Evolutionary conservation across 1,140 invertebrate genomes (phyloP).

Genomic region (Teleopsis dalmanni): DNA sequence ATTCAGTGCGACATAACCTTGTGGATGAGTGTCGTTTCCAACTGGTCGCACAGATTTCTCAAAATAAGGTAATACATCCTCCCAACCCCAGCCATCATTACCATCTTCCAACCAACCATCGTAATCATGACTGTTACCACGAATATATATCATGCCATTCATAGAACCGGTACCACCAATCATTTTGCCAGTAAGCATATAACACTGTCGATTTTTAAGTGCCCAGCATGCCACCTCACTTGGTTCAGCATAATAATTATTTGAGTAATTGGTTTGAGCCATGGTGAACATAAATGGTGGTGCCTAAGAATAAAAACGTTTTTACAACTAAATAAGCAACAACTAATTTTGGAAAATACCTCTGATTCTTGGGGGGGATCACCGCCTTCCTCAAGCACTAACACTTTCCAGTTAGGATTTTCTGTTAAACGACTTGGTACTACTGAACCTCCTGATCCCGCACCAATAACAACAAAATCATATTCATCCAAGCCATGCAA

Average conservation of each 20-base stretch:
- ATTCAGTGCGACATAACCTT: constrained; percentile 48
- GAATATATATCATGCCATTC: constrained; percentile 62
- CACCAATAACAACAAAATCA: constrained; percentile 47
- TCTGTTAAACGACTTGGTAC: constrained; percentile 49
- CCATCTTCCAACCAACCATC: constrained; percentile 55
- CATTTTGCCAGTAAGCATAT: constrained; percentile 52
- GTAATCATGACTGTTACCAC: constrained; percentile 54
- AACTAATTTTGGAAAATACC: constrained; percentile 20
- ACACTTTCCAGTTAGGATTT: constrained; percentile 43
- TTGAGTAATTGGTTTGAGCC: constrained; percentile 7
- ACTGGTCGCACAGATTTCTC: constrained; percentile 51
- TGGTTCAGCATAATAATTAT: constrained; percentile 14
- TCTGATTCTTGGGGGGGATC: constrained; percentile 44
- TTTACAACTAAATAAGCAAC: background rate
- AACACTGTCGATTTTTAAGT: constrained; percentile 37
- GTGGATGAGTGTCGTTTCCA: constrained; percentile 52
- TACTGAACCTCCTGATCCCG: constrained; percentile 56
- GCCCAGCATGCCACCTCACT: constrained; percentile 9
- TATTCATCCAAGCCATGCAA: constrained; percentile 26
- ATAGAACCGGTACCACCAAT: constrained; percentile 58
- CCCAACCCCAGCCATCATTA: constrained; percentile 54
- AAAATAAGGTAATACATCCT: constrained; percentile 62
- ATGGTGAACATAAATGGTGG: constrained; percentile 3
- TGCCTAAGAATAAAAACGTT: background rate
- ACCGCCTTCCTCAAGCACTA: constrained; percentile 53